Evolutionary conservation across 2,113 vertebrate genomes (phyloP).

Genomic region (Coturnix japonica): DNA sequence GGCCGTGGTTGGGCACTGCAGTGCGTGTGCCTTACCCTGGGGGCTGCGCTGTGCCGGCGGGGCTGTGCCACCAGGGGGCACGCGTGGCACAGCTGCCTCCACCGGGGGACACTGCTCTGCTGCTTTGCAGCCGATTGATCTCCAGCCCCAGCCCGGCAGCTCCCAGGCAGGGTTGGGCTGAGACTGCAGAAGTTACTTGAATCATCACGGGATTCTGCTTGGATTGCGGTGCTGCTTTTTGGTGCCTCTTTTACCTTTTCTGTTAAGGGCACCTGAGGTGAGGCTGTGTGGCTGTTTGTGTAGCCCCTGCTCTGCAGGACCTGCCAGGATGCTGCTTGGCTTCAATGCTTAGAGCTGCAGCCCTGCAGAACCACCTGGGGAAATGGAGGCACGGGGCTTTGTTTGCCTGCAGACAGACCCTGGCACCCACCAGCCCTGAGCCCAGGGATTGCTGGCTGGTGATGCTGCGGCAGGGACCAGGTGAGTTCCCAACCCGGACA

Average conservation of each 20-base stretch:
- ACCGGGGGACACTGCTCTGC: not conserved
- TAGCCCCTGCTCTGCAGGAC: too few relatives aligned
- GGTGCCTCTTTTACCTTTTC: not conserved
- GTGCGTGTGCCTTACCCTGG: too few relatives aligned
- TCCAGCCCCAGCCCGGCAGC: not conserved
- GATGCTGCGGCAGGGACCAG: not conserved
- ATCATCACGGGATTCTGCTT: not conserved
- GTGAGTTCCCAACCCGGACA: not conserved
- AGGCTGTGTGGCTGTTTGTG: not conserved
- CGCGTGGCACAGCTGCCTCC: not conserved
- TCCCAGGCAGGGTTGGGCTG: not conserved
- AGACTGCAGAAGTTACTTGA: not conserved
- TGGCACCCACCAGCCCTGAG: not conserved
- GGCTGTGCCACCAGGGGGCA: conserved; percentile 39
- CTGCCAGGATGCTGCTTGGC: not conserved
- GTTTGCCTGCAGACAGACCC: not conserved
- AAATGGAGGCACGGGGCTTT: not conserved
- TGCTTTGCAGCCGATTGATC: not conserved
- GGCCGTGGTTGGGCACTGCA: rapidly evolving
- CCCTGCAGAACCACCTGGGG: not conserved
- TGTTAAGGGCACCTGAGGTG: too few relatives aligned
- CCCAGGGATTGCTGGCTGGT: not conserved
- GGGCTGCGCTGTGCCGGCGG: rapidly evolving
- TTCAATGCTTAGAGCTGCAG: too few relatives aligned
- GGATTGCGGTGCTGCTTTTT: too few relatives aligned